Percentiles rank a stretch among this genome's conserved stretches.
Evolutionary conservation across 2,113 vertebrate species (phyloP).

Genomic region (Semnornis frantzii): DNA sequence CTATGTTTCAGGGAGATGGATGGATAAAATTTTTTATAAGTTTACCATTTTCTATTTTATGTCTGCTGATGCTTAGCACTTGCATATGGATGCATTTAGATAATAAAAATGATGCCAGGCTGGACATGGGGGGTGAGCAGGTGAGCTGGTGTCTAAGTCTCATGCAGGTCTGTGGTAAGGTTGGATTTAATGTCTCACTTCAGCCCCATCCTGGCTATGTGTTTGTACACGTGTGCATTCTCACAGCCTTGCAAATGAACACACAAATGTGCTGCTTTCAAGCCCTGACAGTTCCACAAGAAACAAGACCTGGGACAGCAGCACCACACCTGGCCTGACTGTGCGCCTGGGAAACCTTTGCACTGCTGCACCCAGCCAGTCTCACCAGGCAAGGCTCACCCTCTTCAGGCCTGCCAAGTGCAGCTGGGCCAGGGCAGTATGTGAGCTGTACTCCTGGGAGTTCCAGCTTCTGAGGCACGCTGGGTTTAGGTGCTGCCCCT

Average conservation of each 20-base stretch:
- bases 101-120: background rate
- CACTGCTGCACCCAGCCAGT: background rate
- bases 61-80: too few relatives aligned
- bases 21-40: too few relatives aligned
- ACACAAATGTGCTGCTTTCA: background rate
- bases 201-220: background rate
- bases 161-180: background rate
- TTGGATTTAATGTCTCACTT: background rate
- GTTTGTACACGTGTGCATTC: background rate
- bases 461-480: background rate
- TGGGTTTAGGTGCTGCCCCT: background rate
- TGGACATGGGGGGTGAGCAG: accelerated
- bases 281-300: background rate
- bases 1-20: too few relatives aligned
- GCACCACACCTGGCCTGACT: background rate
- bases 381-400: background rate
- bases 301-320: background rate
- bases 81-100: too few relatives aligned
- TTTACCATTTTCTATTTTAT: too few relatives aligned
- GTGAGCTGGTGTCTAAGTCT: background rate
- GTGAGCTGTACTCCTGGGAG: background rate
- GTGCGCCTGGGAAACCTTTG: background rate
- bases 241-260: background rate
- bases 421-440: background rate
- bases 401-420: background rate